These are phyloP conservation scores for Protobothrops mucrosquamatus DNA, from an alignment of 2,113 vertebrate genomes.

Conservation along the genomic window DNA sequence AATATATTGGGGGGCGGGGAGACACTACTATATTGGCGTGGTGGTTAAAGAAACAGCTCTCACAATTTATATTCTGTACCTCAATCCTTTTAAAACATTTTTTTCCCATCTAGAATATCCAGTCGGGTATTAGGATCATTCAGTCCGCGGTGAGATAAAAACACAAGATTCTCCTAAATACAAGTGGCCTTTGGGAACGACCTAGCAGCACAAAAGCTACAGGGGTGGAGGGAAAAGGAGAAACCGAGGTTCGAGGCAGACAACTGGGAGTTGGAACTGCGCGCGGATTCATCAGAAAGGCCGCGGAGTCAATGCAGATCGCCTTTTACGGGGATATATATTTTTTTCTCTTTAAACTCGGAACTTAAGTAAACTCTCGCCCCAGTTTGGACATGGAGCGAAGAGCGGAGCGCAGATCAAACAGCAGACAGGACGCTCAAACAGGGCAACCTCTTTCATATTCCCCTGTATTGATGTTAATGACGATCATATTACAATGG, in stretches of 20 bases:
- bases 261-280: neutral
- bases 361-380: neutral
- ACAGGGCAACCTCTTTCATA: neutral
- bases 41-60: neutral
- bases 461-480: no score
- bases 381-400: neutral
- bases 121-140: neutral
- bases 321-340: neutral
- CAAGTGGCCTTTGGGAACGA: neutral
- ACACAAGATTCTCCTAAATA: neutral
- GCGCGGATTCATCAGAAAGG: neutral
- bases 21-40: neutral
- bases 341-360: no score
- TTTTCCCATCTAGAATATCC: neutral
- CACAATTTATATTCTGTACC: conserved; percentile 9
- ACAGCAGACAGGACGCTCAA: neutral
- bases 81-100: neutral
- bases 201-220: neutral
- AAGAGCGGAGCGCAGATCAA: neutral
- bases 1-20: conserved; percentile 1
- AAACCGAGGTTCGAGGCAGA: no score
- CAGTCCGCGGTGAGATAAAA: neutral
- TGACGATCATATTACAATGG: neutral
- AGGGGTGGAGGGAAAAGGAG: neutral
- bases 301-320: neutral